Conservation (phyloP, 1,140 invertebrate genomes). For the Heterodera carotae region DNA sequence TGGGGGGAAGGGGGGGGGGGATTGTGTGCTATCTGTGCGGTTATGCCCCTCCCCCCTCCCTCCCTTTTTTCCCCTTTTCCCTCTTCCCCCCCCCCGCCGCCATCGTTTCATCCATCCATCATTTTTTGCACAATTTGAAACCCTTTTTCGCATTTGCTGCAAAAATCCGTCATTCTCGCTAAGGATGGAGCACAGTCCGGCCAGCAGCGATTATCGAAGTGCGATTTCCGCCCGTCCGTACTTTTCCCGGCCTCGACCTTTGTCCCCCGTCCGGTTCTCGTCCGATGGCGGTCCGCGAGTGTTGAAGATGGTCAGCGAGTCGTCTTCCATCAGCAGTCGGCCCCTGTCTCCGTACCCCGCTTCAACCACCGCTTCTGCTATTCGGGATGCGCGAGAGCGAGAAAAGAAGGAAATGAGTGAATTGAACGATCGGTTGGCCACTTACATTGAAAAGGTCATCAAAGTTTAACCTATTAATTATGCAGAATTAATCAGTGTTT, state of each 20-base stretch:
- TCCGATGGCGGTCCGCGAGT: slow-evolving; percentile 42
- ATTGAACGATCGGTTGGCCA: slow-evolving; percentile 69
- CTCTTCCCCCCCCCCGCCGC: not conserved
- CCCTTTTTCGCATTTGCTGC: not conserved
- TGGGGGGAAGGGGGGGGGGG: too few species aligned
- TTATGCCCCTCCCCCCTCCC: not conserved
- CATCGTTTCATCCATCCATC: not conserved
- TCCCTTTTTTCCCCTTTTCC: not conserved
- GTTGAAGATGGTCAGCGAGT: slow-evolving; percentile 64
- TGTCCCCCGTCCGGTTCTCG: slow-evolving; percentile 37
- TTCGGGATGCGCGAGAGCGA: slow-evolving; percentile 67
- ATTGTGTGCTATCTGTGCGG: not conserved
- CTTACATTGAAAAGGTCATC: slow-evolving; percentile 68
- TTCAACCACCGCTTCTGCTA: slow-evolving; percentile 64
- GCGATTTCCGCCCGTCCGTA: slow-evolving; percentile 53
- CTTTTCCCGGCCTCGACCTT: slow-evolving; percentile 50
- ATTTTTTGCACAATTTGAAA: not conserved
- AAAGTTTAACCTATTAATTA: slow-evolving; percentile 16
- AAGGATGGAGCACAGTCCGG: slow-evolving; percentile 53
- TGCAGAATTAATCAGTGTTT: too few species aligned
- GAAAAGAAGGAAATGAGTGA: slow-evolving; percentile 70
- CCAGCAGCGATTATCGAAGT: slow-evolving; percentile 58
- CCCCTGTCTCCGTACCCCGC: slow-evolving; percentile 50
- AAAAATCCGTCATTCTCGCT: not conserved
- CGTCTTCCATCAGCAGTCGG: slow-evolving; percentile 56